These are phyloP conservation scores for Cryptoblepharus egeriae DNA, from an alignment of 2,797 vertebrate species.

Conservation along the genomic window DNA sequence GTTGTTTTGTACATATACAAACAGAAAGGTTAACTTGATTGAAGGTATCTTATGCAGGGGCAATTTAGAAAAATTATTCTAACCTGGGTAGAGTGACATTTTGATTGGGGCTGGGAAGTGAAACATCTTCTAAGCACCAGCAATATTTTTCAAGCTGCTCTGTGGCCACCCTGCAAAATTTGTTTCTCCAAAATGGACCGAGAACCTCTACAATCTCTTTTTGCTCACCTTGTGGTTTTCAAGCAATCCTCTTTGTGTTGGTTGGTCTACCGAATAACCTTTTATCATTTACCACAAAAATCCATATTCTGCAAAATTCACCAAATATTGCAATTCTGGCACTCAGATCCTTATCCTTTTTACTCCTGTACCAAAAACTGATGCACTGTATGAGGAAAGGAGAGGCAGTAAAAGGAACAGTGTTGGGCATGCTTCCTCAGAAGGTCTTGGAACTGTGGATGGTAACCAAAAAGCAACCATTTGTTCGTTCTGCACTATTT, in stretches of 20 bases:
- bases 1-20: slow-evolving; percentile 60
- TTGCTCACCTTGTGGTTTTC: not conserved
- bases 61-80: slow-evolving; percentile 58
- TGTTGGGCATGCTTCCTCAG: too few species aligned
- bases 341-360: too few species aligned
- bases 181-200: slow-evolving; percentile 20
- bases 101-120: slow-evolving; percentile 61
- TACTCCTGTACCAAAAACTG: too few species aligned
- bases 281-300: not conserved
- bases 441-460: too few species aligned
- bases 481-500: not conserved
- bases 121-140: slow-evolving; percentile 57
- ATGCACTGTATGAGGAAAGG: too few species aligned
- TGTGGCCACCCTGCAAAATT: not conserved
- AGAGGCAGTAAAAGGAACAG: too few species aligned
- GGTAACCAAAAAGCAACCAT: not conserved
- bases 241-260: not conserved
- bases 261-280: not conserved
- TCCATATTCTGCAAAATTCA: not conserved
- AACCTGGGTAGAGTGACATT: slow-evolving; percentile 68
- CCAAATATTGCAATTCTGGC: not conserved
- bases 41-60: slow-evolving; percentile 48
- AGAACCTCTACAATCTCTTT: slow-evolving; percentile 18
- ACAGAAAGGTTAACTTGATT: slow-evolving; percentile 60
- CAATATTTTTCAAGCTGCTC: slow-evolving; percentile 44